Base-by-base conservation (phyloP, 1,140 invertebrate species). In the Drosophila saltans region DNA sequence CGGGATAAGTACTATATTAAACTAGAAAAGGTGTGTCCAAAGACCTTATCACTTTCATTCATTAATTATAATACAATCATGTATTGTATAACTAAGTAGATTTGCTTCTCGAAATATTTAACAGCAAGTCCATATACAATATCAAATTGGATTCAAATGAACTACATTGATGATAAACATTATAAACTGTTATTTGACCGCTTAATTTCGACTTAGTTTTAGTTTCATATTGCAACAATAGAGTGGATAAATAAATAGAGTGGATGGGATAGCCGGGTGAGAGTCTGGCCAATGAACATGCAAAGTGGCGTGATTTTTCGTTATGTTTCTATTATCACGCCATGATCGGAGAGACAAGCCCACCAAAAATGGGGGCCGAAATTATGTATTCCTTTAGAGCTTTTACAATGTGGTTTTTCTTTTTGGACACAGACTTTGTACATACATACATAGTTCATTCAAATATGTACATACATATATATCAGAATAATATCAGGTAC, bases 351-450 rank as follows among this genome's bases (percentile, higher is more conserved):
- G 21, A 10, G 45, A 52, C 45, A 26, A 26, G 45, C 24, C 24
- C 45, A 24, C 21, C 2, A 52, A 52, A 24, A 52, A 40, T 11
- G 10, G 39, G 21, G 45, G 7, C 10, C 8, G 24, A 52, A 52
- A 26, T 52, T 52, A 26, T 24, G 21, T 52, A 26, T 52, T 26
- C 3, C 16, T 24, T 33, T 24, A 39, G 16, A 59, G 48, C 33
- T 30, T 59, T 59, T 39, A 40, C 57, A 9, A 40, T 40, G 21
- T 11, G 1, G 41, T 16, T 45, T 45, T 55, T 55, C n/a, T 26
- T 55, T 55, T 55, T 26, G 16, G 36, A 39, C 30, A 43, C 39
- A 77, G 45, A 71, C 62, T 61, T 77, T 43, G 41, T 40, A 16
- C 16, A 16, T 40, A 16, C 16, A 16, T 40, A 70, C 43, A 76